Base-by-base conservation (phyloP, 2,797 vertebrate genomes). In the Capromys pilorides region DNA sequence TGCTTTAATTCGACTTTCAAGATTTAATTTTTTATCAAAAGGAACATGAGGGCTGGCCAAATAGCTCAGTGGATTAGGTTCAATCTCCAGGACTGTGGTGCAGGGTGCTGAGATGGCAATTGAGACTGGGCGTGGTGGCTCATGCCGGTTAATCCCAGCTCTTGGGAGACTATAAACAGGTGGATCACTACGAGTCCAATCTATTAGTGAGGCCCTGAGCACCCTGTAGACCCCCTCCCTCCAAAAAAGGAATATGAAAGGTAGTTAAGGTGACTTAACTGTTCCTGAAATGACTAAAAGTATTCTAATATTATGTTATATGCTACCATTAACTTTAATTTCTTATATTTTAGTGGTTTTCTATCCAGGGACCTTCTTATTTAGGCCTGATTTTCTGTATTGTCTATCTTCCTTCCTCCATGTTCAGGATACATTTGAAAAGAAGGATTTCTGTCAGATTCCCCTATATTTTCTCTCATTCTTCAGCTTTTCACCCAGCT, bases 191-290 rank as follows among this genome's bases (percentile, higher is more conserved):
- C 8, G 45, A 45, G 45, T 45, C 45, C 8, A 45, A 45, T 45
- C 45, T 45, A 45, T 4, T 45, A 45, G 45, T 45, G n/a, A n/a
- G n/a, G n/a, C 45, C 45, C 45, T 45, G 45, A 45, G 8, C 45
- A 45, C 45, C 45, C 45, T 45, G 45, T 45, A 45, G 45, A 45
- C 45, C 45, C 45, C 4, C 45, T 45, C 8, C 45, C 45, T n/a
- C 45, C 45, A 45, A 45, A 90, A 85, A 96, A 91, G 45, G 66
- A 57, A 64, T 82, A 85, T 69, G 69, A 79, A 41, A 87, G 33
- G 9, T 83, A 88, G 67, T 95, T 90, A 95, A 85, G 36, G 19
- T 94, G 81, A 87, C 57, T 93, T 93, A 82, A 85, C 33, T 94
- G 9, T 96, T 94, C 45, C 75, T 86, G 64, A 80, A n/a, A 62